These are phyloP conservation scores for Gymnothorax javanicus DNA, from an alignment of 2,797 vertebrate species.

Conservation along the genomic window DNA sequence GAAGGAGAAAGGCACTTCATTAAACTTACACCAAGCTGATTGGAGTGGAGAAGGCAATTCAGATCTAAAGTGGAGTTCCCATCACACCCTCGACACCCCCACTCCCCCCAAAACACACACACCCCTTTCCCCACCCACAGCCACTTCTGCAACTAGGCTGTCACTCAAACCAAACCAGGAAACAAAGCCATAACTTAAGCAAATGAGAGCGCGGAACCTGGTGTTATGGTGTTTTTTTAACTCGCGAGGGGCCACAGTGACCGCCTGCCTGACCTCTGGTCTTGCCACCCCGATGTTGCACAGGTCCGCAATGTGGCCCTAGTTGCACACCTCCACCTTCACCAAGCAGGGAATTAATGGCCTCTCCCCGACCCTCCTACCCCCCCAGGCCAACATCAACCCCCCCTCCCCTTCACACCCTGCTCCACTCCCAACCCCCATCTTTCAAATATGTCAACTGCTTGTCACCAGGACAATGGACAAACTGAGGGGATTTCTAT, in stretches of 20 bases:
- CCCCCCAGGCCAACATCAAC: slow-evolving; percentile 61
- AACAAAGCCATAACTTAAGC: slow-evolving; percentile 78
- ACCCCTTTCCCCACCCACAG: slow-evolving; percentile 72
- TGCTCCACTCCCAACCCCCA: slow-evolving; percentile 63
- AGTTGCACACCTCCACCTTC: slow-evolving; percentile 80
- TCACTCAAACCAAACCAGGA: slow-evolving; percentile 82
- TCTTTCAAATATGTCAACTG: slow-evolving; percentile 83
- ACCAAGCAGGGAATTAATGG: slow-evolving; percentile 76
- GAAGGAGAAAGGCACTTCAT: slow-evolving; percentile 96
- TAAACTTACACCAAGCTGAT: slow-evolving; percentile 99
- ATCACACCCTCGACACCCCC: slow-evolving; percentile 69
- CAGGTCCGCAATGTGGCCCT: slow-evolving; percentile 77
- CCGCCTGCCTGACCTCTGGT: slow-evolving; percentile 44
- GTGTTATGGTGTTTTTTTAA: slow-evolving; percentile 76
- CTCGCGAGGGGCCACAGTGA: slow-evolving; percentile 83
- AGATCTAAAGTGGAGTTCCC: slow-evolving; percentile 94
- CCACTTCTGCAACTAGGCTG: slow-evolving; percentile 75
- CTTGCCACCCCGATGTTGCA: slow-evolving; percentile 67
- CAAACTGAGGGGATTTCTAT: slow-evolving; percentile 76
- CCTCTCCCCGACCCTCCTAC: slow-evolving; percentile 64
- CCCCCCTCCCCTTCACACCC: slow-evolving; percentile 79
- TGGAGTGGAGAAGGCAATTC: slow-evolving; percentile 99
- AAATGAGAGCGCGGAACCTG: slow-evolving; percentile 32
- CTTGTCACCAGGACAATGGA: slow-evolving; percentile 82
- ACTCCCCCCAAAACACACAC: slow-evolving; percentile 81